Conservation (phyloP, 2,888 invertebrate genomes). For the Lysandra bellargus region DNA sequence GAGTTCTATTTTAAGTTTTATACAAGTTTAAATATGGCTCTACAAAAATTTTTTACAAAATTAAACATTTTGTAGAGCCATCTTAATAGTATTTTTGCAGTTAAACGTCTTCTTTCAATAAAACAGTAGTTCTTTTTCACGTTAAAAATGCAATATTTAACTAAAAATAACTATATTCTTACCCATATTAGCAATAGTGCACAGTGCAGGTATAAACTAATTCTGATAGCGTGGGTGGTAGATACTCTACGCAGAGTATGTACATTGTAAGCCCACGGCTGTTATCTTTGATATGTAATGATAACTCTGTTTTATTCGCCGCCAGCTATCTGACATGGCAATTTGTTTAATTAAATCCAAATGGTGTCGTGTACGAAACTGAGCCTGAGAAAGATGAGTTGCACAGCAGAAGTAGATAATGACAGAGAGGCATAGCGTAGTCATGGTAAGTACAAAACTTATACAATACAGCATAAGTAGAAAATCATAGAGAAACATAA, state of each 20-base stretch:
- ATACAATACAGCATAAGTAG: too few species aligned
- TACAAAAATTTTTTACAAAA: neutral
- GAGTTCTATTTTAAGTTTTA: neutral
- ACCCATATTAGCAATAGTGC: constrained; percentile 1
- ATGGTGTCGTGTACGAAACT: neutral
- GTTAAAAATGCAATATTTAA: neutral
- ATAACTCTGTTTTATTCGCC: constrained; percentile 69
- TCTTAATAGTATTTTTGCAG: too few species aligned
- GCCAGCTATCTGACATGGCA: constrained; percentile 58
- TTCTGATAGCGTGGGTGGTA: constrained; percentile 49
- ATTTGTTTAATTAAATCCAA: constrained; percentile 56
- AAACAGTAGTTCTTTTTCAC: neutral
- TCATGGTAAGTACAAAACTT: too few species aligned
- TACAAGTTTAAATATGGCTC: neutral
- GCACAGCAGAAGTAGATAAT: too few species aligned
- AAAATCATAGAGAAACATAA: too few species aligned
- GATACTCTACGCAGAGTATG: constrained; percentile 48
- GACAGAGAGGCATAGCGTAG: too few species aligned
- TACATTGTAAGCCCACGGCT: constrained; percentile 40
- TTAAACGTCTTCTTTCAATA: neutral
- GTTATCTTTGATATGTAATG: constrained; percentile 53
- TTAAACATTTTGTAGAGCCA: too few species aligned
- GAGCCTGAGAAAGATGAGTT: too few species aligned
- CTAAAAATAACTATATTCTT: neutral
- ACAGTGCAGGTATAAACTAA: constrained; percentile 55